These are phyloP conservation scores for Glaucopsyche alexis DNA, from an alignment of 2,888 invertebrate genomes.

Conservation along the genomic window DNA sequence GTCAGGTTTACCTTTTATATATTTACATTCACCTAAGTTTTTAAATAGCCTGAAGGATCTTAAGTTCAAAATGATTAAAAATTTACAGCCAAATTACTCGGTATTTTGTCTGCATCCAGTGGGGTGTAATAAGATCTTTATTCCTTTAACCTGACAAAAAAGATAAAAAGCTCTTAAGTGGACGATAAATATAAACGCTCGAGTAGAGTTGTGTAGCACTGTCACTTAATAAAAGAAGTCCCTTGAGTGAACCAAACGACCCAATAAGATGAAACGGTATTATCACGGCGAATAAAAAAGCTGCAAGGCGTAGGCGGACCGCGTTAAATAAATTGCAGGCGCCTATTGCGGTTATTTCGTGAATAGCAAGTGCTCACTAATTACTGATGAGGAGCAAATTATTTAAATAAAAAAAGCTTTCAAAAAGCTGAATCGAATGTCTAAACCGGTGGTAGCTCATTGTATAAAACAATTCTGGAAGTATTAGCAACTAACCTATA, in stretches of 20 bases:
- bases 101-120: background rate
- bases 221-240: constrained; percentile 73
- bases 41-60: no score
- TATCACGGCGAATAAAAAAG: constrained; percentile 65
- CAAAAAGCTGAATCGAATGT: no score
- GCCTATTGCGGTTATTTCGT: constrained; percentile 46
- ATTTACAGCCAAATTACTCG: background rate
- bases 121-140: background rate
- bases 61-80: no score
- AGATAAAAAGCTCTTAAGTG: constrained; percentile 19
- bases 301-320: constrained; percentile 65
- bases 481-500: no score
- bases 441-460: no score
- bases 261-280: constrained; percentile 71
- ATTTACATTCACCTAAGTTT: no score
- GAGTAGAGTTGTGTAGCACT: constrained; percentile 57
- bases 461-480: no score
- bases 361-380: background rate
- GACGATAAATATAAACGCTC: constrained; percentile 44
- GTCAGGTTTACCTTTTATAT: no score
- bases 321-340: constrained; percentile 75
- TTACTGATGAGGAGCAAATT: background rate
- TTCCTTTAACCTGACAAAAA: constrained; percentile 23
- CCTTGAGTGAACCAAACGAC: constrained; percentile 65
- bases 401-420: background rate